Conservation (phyloP, 1,140 invertebrate species). For the Sminthurinus signatus region DNA sequence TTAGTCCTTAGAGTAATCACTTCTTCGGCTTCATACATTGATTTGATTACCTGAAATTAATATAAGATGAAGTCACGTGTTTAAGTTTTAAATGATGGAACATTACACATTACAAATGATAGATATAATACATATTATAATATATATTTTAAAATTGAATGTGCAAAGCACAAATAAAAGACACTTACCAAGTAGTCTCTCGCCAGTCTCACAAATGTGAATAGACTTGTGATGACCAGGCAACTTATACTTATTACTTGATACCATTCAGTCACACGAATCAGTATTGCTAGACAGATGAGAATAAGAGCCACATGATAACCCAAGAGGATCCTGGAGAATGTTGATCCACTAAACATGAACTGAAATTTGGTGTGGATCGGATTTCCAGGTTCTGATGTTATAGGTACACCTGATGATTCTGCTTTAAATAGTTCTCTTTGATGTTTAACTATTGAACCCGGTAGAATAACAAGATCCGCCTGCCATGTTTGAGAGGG, state of each 20-base stretch:
- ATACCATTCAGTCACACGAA: conserved; percentile 79
- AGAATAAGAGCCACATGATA: conserved; percentile 66
- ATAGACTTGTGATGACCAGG: conserved; percentile 82
- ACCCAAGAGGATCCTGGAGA: conserved; percentile 59
- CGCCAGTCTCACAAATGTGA: conserved; percentile 79
- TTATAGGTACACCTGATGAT: conserved; percentile 63
- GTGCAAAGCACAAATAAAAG: no score
- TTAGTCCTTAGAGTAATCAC: conserved; percentile 49
- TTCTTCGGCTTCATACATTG: conserved; percentile 68
- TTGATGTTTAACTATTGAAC: conserved; percentile 71
- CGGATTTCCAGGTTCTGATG: conserved; percentile 73
- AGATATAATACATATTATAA: no score
- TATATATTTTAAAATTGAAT: no score
- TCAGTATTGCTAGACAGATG: conserved; percentile 67
- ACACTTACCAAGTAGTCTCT: no score
- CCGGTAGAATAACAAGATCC: conserved; percentile 59
- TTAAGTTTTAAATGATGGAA: no score
- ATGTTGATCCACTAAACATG: conserved; percentile 79
- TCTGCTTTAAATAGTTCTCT: conserved; percentile 71
- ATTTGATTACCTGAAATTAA: conserved; percentile 75
- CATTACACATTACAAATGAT: no score
- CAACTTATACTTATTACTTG: conserved; percentile 69
- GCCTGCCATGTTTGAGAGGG: conserved; percentile 51
- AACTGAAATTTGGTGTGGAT: conserved; percentile 63
- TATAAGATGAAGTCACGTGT: no score